A percentile compares a stretch with the other conserved stretches of the same genome.
Evolutionary conservation across 2,113 vertebrate genomes (phyloP).

Genomic region (Calypte anna): DNA sequence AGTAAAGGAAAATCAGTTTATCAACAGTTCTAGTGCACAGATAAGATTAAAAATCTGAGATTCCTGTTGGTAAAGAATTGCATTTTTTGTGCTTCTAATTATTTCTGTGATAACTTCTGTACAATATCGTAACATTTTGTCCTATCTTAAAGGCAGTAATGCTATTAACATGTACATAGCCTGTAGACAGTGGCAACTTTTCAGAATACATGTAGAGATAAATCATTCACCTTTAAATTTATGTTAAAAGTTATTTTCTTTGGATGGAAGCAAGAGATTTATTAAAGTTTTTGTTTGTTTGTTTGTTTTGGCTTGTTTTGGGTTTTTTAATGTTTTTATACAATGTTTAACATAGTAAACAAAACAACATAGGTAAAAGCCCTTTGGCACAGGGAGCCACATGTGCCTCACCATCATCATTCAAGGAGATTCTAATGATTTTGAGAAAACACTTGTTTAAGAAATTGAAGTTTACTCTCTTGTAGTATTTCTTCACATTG

Average conservation of each 20-base stretch:
- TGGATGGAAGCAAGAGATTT: conserved; percentile 3
- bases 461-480: not conserved
- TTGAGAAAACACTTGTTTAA: not conserved
- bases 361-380: not conserved
- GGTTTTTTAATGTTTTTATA: not conserved
- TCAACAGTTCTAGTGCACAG: not conserved
- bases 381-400: not conserved
- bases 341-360: not conserved
- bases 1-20: not conserved
- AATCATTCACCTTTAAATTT: conserved; percentile 44
- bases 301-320: not conserved
- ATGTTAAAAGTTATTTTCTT: conserved; percentile 26
- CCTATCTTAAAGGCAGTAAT: not conserved
- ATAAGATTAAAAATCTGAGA: not conserved
- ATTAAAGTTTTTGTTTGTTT: not conserved
- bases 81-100: not conserved
- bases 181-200: not conserved
- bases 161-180: not conserved
- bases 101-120: conserved; percentile 13
- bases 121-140: conserved; percentile 2
- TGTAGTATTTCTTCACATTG: not conserved
- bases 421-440: not conserved
- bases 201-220: not conserved
- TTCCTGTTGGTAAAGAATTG: not conserved
- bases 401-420: not conserved